Conservation (phyloP, 1,140 invertebrate genomes). For the Temnothorax longispinosus region DNA sequence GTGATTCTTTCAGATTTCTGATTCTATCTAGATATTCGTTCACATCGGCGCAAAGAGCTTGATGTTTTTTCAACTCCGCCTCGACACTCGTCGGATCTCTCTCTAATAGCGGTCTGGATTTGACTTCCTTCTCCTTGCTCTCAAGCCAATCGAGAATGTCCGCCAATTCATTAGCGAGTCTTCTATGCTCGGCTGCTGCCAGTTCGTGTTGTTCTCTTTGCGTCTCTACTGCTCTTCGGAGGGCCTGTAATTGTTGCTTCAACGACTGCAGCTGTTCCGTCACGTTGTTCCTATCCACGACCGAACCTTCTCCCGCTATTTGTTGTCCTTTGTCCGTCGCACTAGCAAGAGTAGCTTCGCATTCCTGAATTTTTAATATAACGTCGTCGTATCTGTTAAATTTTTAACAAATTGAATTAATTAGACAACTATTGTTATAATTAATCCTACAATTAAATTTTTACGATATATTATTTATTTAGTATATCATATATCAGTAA, state of each 20-base stretch:
- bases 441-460: neutral
- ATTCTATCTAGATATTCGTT: constrained; percentile 90
- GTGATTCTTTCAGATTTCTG: constrained; percentile 89
- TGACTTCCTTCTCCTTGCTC: constrained; percentile 93
- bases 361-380: constrained; percentile 94
- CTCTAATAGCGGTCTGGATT: constrained; percentile 92
- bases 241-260: constrained; percentile 93
- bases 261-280: constrained; percentile 94
- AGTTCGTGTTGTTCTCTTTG: constrained; percentile 94
- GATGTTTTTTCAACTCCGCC: constrained; percentile 92
- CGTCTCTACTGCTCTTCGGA: constrained; percentile 93
- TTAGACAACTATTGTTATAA: neutral
- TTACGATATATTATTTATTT: neutral
- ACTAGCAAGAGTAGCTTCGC: constrained; percentile 93
- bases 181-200: constrained; percentile 94
- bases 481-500: neutral
- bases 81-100: constrained; percentile 93
- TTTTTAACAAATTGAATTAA: neutral
- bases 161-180: constrained; percentile 92
- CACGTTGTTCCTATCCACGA: constrained; percentile 94
- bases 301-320: constrained; percentile 94
- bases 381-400: constrained; percentile 91
- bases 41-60: constrained; percentile 89
- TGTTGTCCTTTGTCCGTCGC: constrained; percentile 96
- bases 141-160: constrained; percentile 94